Evolutionary conservation across 2,113 vertebrate species (phyloP).

Genomic region (zebrafish (Danio rerio)): GRCz12tu NC_133178.1:20613001-20613500

Average conservation of each 20-base stretch:
- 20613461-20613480: neutral
- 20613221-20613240: neutral
- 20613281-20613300: neutral
- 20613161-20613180: neutral
- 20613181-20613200: neutral
- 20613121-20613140: neutral
- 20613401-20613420: neutral
- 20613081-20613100: neutral
- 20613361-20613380: neutral
- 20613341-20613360: neutral
- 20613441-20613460: neutral
- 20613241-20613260: neutral
- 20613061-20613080: neutral
- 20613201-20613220: neutral
- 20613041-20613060: neutral
- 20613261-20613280: neutral
- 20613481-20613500: too few relatives aligned
- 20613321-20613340: neutral
- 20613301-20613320: neutral
- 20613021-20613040: neutral
- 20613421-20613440: neutral
- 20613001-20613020: conserved; percentile 10
- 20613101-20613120: neutral
- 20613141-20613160: neutral
- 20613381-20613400: neutral